Base-by-base conservation (phyloP, 2,888 invertebrate genomes). In the Drosophila differens region DNA sequence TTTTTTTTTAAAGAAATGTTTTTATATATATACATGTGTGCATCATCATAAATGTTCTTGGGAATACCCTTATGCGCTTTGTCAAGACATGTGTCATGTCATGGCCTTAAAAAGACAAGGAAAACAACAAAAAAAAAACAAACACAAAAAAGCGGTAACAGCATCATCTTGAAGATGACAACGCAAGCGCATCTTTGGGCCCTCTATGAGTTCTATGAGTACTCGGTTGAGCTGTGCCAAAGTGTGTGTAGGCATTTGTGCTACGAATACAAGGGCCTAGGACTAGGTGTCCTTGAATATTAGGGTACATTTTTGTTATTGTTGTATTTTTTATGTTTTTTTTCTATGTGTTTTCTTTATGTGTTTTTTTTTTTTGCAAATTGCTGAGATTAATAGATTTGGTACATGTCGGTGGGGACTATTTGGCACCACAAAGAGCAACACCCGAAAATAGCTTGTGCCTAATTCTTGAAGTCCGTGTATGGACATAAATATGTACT, bases 141-240 rank as follows among this genome's bases (percentile, higher is more conserved):
- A 68, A 58, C 57, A 69, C 32, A 52, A 57, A 59, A 65, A 65
- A 55, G 59, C 70, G 33, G 70, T 47, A 39, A 59, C 58, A 57
- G 65, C 70, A 59, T 61, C 70, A 70, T 70, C 79, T 79, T 79
- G 79, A 79, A 79, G 79, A 79, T 79, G 75, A 68, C 78, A 79
- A 76, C 75, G 74, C 75, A 69, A 78, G 78, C 79, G 78, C 79
- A 78, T 78, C 79, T 79, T 78, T 74, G 64, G 78, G 63, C 35
- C 69, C 79, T 69, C 60, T 55, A 65, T 51, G 49, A 69, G 73
- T 25, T 39, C 54, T 63, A 72, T 59, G 73, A 77, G 77, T 66
- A 62, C 77, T 61, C 49, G 73, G 58, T 66, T 77, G 59, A 76
- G 73, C 63, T 73, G 41, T 52, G 53, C 68, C 72, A 67, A 64